phyloP scores from a whole-genome alignment of 64 coral and sea anemone genomes.

The Montipora foliosa region DNA sequence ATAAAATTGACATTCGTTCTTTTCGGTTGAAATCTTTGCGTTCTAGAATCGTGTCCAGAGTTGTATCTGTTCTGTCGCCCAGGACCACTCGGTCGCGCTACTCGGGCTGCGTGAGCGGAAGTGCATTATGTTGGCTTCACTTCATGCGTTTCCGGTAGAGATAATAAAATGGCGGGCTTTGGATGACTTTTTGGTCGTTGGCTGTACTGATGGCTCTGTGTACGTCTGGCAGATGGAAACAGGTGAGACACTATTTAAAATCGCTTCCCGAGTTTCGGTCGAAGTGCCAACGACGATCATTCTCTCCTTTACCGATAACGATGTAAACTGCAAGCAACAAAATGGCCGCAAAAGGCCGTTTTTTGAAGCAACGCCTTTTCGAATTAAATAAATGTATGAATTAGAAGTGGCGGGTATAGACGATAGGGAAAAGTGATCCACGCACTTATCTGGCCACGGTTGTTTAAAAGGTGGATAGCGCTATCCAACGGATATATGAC shows the following conservation, averaged over 20 bases:
- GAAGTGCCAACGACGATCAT: background rate
- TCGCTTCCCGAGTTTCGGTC: background rate
- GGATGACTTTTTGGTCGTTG: conserved; percentile 96
- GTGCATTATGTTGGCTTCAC: conserved; percentile 90
- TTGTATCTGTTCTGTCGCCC: conserved; percentile 91
- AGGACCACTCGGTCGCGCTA: conserved; percentile 93
- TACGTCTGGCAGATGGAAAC: conserved; percentile 99
- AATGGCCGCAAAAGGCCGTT: too few relatives aligned
- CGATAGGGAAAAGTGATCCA: too few relatives aligned
- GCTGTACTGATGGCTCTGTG: conserved; percentile 92
- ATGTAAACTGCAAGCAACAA: too few relatives aligned
- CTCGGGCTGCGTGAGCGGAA: conserved; percentile 86
- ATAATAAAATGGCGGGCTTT: conserved; percentile 91
- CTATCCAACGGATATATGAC: too few relatives aligned
- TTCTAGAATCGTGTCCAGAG: conserved; percentile 85
- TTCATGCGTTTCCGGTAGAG: conserved; percentile 96
- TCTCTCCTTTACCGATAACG: too few relatives aligned
- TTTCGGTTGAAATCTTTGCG: background rate
- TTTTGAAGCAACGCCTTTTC: too few relatives aligned
- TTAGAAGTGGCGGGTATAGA: too few relatives aligned
- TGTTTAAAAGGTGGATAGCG: too few relatives aligned
- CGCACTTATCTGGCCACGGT: too few relatives aligned
- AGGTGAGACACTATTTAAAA: conserved; percentile 48
- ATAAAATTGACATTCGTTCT: background rate
- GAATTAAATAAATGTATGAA: too few relatives aligned